Evolutionary conservation across 2,113 vertebrate species (phyloP).

Genomic region (Mastomys natalensis): DNA sequence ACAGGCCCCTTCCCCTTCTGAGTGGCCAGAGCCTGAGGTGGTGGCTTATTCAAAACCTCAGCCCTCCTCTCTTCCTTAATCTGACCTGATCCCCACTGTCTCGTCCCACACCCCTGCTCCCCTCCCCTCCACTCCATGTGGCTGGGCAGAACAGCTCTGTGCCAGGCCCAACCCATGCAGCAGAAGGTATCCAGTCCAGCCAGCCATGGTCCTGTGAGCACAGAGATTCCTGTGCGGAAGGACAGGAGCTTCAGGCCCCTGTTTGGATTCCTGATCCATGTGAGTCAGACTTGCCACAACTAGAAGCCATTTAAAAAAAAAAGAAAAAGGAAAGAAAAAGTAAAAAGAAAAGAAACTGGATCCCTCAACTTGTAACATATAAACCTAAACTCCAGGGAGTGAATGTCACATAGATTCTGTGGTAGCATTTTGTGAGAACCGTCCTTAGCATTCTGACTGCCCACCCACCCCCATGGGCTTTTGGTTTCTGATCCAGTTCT

Average conservation of each 20-base stretch:
- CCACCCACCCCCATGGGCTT: background rate
- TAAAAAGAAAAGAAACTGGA: background rate
- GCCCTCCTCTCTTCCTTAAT: background rate
- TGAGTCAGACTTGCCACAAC: background rate
- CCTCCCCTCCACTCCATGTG: background rate
- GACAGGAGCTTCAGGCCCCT: background rate
- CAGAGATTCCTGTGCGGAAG: background rate
- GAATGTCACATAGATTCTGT: background rate
- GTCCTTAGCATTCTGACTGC: background rate
- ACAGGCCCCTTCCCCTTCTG: background rate
- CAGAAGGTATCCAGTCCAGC: background rate
- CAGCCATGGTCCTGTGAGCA: background rate
- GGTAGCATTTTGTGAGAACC: background rate
- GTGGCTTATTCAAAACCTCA: background rate
- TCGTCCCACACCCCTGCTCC: too few relatives aligned
- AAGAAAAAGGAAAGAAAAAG: too few relatives aligned
- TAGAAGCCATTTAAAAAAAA: background rate
- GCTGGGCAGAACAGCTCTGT: background rate
- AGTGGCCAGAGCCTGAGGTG: background rate
- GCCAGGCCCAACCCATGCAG: background rate
- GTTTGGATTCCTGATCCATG: background rate
- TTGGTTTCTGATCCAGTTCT: background rate
- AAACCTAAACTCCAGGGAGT: background rate
- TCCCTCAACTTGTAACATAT: rapidly evolving
- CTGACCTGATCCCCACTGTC: background rate